These are phyloP conservation scores for Herpetotheres cachinnans DNA, from an alignment of 2,113 vertebrate genomes.

Conservation along the genomic window DNA sequence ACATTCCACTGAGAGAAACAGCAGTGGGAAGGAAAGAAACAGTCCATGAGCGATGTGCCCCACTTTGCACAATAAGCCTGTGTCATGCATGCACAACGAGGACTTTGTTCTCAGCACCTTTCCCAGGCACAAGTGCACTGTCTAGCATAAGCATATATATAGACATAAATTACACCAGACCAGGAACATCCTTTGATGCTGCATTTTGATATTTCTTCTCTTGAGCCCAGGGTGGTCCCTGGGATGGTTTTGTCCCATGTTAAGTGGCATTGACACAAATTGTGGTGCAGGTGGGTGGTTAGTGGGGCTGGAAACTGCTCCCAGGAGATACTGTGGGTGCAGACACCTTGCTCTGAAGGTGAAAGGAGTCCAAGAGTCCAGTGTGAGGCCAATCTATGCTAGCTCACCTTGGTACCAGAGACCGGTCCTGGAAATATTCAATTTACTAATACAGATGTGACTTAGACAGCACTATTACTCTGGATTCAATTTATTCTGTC, in stretches of 20 bases:
- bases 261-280: background rate
- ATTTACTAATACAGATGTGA: background rate
- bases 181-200: background rate
- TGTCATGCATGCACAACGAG: rapidly evolving
- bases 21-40: background rate
- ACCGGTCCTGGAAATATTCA: rapidly evolving
- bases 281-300: background rate
- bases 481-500: background rate
- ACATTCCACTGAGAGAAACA: background rate
- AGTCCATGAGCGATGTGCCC: background rate
- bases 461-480: background rate
- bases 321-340: background rate
- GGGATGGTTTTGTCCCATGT: background rate
- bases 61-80: background rate
- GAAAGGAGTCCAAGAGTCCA: background rate
- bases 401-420: background rate
- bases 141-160: background rate
- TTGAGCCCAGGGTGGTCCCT: background rate
- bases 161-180: background rate
- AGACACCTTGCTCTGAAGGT: background rate
- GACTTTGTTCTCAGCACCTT: background rate
- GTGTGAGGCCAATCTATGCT: background rate
- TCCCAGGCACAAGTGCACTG: background rate
- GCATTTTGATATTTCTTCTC: background rate
- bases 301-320: background rate